These are phyloP conservation scores for Xiphorhynchus elegans DNA, from an alignment of 2,113 vertebrate species.

Conservation along the genomic window DNA sequence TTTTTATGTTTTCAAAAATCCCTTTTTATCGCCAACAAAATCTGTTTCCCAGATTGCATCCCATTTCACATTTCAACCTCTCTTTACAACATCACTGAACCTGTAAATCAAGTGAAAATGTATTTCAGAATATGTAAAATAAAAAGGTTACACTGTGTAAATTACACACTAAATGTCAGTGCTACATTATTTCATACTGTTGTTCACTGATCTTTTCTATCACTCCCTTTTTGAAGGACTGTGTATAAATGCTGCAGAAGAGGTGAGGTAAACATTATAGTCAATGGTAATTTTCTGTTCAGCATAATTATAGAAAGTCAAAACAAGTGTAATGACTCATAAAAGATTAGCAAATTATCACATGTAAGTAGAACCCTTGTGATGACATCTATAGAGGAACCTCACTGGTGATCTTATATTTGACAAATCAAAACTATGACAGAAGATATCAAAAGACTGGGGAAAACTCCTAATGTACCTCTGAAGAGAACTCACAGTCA, in stretches of 20 bases:
- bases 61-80: neutral
- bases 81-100: neutral
- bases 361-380: neutral
- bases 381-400: neutral
- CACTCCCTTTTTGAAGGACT: neutral
- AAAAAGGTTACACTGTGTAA: slow-evolving; percentile 13
- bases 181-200: neutral
- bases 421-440: neutral
- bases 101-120: neutral
- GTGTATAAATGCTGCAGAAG: neutral
- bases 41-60: neutral
- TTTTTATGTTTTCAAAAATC: neutral
- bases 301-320: slow-evolving; percentile 6
- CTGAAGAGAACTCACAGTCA: neutral
- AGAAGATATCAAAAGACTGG: neutral
- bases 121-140: slow-evolving; percentile 19
- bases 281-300: neutral
- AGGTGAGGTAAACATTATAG: neutral
- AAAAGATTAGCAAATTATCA: neutral
- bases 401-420: neutral
- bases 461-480: neutral
- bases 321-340: slow-evolving; percentile 21
- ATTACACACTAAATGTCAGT: neutral
- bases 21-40: neutral
- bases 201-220: neutral